Evolutionary conservation across 1,140 invertebrate genomes (phyloP).

Genomic region (Nephila pilipes): DNA sequence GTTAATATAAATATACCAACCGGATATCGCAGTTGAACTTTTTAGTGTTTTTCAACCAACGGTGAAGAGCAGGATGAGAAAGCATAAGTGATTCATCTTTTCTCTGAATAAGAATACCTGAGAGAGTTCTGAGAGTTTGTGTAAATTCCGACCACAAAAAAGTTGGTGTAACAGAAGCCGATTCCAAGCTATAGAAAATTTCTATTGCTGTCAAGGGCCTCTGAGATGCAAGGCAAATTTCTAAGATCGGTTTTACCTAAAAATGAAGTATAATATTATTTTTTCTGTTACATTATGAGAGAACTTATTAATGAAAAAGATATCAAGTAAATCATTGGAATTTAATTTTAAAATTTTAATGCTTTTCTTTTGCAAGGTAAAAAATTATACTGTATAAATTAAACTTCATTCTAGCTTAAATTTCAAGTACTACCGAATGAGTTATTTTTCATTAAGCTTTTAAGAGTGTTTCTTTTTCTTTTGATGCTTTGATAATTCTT

Average conservation of each 20-base stretch:
- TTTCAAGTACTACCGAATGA: too few relatives aligned
- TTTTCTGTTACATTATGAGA: not conserved
- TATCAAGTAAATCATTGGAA: too few relatives aligned
- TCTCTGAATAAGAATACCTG: conserved; percentile 92
- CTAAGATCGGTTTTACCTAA: conserved; percentile 37
- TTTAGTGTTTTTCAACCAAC: conserved; percentile 90
- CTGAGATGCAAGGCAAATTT: conserved; percentile 52
- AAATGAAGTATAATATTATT: not conserved
- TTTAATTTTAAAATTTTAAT: too few relatives aligned
- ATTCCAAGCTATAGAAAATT: conserved; percentile 38
- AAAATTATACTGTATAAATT: too few relatives aligned
- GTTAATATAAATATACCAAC: not conserved
- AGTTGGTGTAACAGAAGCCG: conserved; percentile 81
- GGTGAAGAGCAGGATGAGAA: conserved; percentile 96
- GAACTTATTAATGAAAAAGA: too few relatives aligned
- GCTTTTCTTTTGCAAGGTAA: too few relatives aligned
- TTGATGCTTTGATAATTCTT: too few relatives aligned
- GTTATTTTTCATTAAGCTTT: too few relatives aligned
- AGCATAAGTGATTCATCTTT: conserved; percentile 97
- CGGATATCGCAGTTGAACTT: conserved; percentile 50
- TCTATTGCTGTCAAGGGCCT: conserved; percentile 40
- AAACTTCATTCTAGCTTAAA: too few relatives aligned
- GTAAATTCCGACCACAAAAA: conserved; percentile 93
- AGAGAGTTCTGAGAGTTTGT: conserved; percentile 89
- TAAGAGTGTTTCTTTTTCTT: too few relatives aligned